These are phyloP conservation scores for Emydocephalus ijimae DNA, from an alignment of 2,113 vertebrate genomes.

Conservation along the genomic window DNA sequence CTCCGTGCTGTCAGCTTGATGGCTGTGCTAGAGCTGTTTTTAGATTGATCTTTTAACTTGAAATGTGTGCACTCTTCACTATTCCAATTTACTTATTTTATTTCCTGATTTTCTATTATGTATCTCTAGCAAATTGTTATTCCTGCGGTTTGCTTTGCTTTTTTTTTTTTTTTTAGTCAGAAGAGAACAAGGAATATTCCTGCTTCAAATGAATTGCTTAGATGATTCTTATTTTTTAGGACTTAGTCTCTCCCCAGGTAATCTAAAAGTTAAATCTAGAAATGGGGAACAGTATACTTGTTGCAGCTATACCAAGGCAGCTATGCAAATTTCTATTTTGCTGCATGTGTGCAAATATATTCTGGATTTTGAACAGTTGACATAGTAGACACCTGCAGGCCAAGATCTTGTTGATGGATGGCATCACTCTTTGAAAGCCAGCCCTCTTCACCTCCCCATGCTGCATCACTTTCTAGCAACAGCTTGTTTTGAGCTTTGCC, in stretches of 20 bases:
- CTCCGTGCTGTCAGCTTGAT: background rate
- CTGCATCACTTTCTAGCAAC: background rate
- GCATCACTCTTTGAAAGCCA: background rate
- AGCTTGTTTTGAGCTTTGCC: background rate
- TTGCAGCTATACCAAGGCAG: background rate
- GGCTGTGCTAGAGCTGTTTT: background rate
- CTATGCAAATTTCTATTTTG: background rate
- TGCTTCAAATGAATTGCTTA: background rate
- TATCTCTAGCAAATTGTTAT: background rate
- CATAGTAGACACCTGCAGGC: background rate
- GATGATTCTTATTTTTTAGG: background rate
- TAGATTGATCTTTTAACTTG: slow-evolving; percentile 1
- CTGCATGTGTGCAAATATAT: background rate
- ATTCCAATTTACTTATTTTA: background rate
- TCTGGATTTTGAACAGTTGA: background rate
- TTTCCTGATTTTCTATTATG: background rate
- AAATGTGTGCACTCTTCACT: background rate
- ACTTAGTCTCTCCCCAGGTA: background rate
- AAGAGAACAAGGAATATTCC: background rate
- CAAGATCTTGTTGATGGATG: background rate
- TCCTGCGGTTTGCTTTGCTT: background rate
- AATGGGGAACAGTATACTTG: background rate
- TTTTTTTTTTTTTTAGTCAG: background rate
- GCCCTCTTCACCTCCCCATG: background rate
- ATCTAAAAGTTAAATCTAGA: background rate